Evolutionary conservation across 1,140 invertebrate genomes (phyloP), one percentile per base, ranked within the genome.

Genomic region (Ooceraea biroi): DNA sequence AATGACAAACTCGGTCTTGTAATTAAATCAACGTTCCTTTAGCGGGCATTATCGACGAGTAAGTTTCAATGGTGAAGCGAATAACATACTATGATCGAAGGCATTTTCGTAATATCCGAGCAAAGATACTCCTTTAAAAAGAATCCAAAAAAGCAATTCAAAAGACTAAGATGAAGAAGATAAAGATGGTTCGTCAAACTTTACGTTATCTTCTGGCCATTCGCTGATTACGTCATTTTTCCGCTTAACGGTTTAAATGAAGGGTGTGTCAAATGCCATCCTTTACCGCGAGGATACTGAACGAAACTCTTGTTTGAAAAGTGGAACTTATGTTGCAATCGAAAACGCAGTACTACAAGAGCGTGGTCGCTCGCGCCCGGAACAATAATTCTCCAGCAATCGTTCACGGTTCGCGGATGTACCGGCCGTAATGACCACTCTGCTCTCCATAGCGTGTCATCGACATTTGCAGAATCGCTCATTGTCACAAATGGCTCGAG

Each of bases 381-480:
- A 83, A 60, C 58, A 14, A 76, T 77, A 77, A 71, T 85, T 83
- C 69, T 46, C 36, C 69, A 80, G 55, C 50, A 27, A 52, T 86
- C 58, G 61, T 82, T 84, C 84, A 78, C 57, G 77, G 71, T 88
- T 83, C 50, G 77, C 73, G 82, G 65, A 52, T 36, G 50, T 48
- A 85, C 52, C 69, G 85, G 48, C 57, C 65, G 60, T 69, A 83
- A 86, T 74, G 76, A 85, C 55, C 77, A 68, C 41, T 82, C 72
- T 66, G 58, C 41, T 88, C 83, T 52, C 44, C 57, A 46, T 69
- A n/a, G 61, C 57, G 84, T 86, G 84, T 88, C 88, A 89, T 86
- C 84, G 80, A 88, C 84, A 89, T 86, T 88, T 86, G 85, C 85
- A 74, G 72, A 69, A 84, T 84, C 60, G 85, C 55, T 88, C 82